A percentile compares a stretch with the other conserved stretches of the same genome.
These are phyloP conservation scores for Parapsyche elsis DNA, from an alignment of 1,140 invertebrate genomes.

Conservation along the genomic window DNA sequence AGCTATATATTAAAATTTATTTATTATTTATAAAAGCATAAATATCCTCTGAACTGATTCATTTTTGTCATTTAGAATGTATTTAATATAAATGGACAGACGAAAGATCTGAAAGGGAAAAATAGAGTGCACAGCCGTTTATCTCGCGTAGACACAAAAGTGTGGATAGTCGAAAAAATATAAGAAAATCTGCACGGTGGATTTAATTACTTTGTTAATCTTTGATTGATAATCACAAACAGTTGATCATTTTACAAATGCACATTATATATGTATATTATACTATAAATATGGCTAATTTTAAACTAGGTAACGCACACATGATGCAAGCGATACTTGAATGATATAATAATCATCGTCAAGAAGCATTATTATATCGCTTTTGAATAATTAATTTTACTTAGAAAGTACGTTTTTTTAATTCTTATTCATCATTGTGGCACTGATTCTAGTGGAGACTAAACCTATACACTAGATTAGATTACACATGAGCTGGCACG, in stretches of 20 bases:
- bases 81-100: constrained; percentile 32
- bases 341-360: background rate
- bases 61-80: constrained; percentile 37
- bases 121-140: constrained; percentile 53
- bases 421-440: constrained; percentile 38
- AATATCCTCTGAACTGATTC: constrained; percentile 32
- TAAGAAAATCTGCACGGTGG: constrained; percentile 23
- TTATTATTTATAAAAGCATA: constrained; percentile 33
- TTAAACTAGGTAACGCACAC: constrained; percentile 20
- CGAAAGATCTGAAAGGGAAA: constrained; percentile 31
- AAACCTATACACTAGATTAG: constrained; percentile 35
- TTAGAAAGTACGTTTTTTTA: background rate
- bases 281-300: background rate
- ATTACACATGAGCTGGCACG: constrained; percentile 1
- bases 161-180: constrained; percentile 32
- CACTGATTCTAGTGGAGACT: constrained; percentile 48
- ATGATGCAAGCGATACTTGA: constrained; percentile 19
- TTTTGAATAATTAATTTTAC: constrained; percentile 16
- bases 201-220: too few relatives aligned
- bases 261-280: constrained; percentile 13
- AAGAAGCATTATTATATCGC: background rate
- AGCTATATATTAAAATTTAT: constrained; percentile 14
- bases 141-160: constrained; percentile 33
- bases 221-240: constrained; percentile 37
- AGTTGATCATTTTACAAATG: background rate